phyloP scores from a whole-genome alignment of 2,113 vertebrate genomes.

The Oenanthe oenanthe region DNA sequence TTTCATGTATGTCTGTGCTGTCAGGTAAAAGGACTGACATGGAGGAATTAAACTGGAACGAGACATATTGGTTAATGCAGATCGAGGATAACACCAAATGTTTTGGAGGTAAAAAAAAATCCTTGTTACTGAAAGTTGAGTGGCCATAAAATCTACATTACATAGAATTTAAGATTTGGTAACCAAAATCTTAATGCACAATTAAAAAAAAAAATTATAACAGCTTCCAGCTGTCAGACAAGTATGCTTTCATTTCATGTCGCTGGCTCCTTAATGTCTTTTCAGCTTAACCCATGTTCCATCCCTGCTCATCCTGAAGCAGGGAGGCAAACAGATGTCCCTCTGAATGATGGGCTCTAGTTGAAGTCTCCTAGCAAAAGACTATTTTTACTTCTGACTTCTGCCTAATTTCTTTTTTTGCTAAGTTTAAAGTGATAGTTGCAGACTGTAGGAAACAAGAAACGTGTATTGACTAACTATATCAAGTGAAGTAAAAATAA shows the following conservation, averaged over 20 bases:
- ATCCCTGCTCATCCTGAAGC: not conserved
- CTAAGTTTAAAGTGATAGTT: not conserved
- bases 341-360: not conserved
- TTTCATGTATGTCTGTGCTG: not conserved
- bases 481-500: not conserved
- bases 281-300: not conserved
- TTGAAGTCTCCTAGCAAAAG: not conserved
- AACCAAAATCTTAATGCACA: not conserved
- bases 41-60: not conserved
- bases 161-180: not conserved
- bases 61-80: not conserved
- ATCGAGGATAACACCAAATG: not conserved
- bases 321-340: not conserved
- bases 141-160: constrained; percentile 2
- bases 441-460: not conserved
- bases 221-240: not conserved
- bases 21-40: not conserved
- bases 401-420: not conserved
- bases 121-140: not conserved
- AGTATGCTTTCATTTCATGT: not conserved
- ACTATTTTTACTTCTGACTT: not conserved
- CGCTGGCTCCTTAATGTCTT: not conserved
- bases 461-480: not conserved
- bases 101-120: not conserved
- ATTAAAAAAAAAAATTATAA: not conserved